phyloP scores from a whole-genome alignment of 2,888 invertebrate species.

The Rugalucina vietnamica region DNA sequence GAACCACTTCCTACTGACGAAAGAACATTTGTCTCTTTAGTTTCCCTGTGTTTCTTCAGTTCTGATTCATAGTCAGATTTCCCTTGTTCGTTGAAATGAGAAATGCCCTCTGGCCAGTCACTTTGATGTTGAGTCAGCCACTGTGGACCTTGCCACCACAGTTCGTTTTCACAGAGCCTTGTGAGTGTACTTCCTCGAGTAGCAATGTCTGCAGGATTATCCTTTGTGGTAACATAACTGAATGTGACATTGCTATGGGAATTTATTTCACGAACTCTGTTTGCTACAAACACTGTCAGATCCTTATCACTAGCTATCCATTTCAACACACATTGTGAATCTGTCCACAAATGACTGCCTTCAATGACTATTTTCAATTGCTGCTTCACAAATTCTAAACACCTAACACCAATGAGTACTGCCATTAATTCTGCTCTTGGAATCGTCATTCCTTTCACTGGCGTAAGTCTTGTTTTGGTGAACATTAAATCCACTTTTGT shows the following conservation, averaged over 20 bases:
- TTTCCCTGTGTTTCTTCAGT: neutral
- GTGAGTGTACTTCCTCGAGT: neutral
- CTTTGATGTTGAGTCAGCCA: neutral
- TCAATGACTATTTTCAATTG: neutral
- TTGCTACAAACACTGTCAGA: too few species aligned
- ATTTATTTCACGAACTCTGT: neutral
- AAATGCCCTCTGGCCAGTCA: neutral
- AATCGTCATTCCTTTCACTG: neutral
- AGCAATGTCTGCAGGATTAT: too few species aligned
- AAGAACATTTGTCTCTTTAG: neutral
- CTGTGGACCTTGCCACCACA: slow-evolving; percentile 18
- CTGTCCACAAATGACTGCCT: neutral
- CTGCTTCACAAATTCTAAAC: neutral
- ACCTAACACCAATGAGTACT: neutral
- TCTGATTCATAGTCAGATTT: slow-evolving; percentile 3
- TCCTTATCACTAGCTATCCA: neutral
- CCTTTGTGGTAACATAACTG: slow-evolving; percentile 3
- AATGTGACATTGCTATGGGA: neutral
- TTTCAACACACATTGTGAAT: neutral
- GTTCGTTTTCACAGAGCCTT: neutral
- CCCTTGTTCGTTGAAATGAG: neutral
- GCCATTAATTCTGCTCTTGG: neutral
- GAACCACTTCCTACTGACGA: neutral
- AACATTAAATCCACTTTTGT: slow-evolving; percentile 11
- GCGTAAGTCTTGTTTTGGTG: neutral